phyloP scores from a whole-genome alignment of 2,113 vertebrate species.

The Ictalurus furcatus region DNA sequence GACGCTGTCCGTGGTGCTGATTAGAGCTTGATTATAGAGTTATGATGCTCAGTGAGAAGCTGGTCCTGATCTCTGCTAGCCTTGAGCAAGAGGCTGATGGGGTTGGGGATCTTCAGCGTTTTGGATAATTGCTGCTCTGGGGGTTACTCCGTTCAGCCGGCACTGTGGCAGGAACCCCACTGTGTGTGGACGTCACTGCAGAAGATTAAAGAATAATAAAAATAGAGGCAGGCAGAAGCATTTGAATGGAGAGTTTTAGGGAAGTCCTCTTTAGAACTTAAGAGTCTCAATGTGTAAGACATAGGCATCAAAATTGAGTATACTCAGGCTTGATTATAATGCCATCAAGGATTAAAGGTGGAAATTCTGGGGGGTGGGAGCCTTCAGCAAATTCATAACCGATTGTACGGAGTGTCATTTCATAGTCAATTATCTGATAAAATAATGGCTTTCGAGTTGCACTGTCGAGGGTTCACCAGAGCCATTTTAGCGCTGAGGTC shows the following conservation, averaged over 20 bases:
- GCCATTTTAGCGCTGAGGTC: not conserved
- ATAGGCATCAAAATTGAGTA: not conserved
- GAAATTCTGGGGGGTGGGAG: not conserved
- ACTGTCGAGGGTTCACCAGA: not conserved
- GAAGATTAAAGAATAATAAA: not conserved
- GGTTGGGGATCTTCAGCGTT: slow-evolving; percentile 15
- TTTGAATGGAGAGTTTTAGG: not conserved
- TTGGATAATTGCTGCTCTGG: slow-evolving; percentile 46
- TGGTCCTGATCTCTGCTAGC: slow-evolving; percentile 13
- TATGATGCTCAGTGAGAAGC: slow-evolving; percentile 23
- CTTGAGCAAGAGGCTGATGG: slow-evolving; percentile 21
- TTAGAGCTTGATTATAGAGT: slow-evolving; percentile 47
- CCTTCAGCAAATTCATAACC: not conserved
- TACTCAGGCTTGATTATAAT: not conserved
- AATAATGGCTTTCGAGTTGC: not conserved
- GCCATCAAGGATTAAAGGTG: not conserved
- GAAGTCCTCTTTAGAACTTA: not conserved
- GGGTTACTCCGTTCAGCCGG: slow-evolving; percentile 41
- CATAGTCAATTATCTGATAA: slow-evolving; percentile 1
- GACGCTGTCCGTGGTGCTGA: slow-evolving; percentile 26
- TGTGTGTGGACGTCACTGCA: slow-evolving; percentile 6
- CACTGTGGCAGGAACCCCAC: slow-evolving; percentile 9
- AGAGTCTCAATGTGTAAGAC: not conserved
- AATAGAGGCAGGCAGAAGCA: not conserved
- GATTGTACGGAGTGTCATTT: not conserved